Evolutionary conservation across 2,888 invertebrate species (phyloP).

Genomic region (Ischnura elegans): DNA sequence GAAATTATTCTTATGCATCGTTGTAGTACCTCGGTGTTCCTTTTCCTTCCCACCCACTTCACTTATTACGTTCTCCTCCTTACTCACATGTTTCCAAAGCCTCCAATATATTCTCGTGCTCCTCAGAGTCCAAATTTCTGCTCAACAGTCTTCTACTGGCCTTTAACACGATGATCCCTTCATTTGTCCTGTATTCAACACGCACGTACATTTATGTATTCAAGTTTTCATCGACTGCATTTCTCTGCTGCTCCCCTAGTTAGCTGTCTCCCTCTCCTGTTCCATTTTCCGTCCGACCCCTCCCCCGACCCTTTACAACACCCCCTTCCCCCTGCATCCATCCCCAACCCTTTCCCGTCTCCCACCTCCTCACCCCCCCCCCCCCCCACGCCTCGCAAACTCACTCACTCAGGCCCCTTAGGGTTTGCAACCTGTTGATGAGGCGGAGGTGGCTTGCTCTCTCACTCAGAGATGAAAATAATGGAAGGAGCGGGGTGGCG

Average conservation of each 20-base stretch:
- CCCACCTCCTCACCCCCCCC: no score
- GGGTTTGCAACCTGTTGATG: constrained; percentile 67
- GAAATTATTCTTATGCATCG: no score
- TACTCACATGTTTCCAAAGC: no score
- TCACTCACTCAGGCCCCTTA: constrained; percentile 57
- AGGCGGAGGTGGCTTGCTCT: constrained; percentile 53
- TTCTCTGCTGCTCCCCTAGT: not conserved
- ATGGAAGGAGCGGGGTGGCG: constrained; percentile 5
- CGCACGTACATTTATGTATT: no score
- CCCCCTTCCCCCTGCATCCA: not conserved
- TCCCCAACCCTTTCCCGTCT: not conserved
- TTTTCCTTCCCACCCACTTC: not conserved
- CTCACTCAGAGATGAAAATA: constrained; percentile 50
- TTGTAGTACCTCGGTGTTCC: no score
- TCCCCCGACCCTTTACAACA: no score
- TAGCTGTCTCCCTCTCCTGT: not conserved
- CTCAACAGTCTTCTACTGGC: no score
- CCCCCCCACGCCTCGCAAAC: not conserved
- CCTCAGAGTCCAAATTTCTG: no score
- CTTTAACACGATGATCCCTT: no score
- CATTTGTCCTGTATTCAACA: no score
- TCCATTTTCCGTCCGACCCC: not conserved
- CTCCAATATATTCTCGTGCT: no score
- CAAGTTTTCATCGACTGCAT: no score
- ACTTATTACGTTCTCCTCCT: not conserved